Percentiles rank a stretch among this genome's conserved stretches.
Evolutionary conservation across 2,888 invertebrate genomes (phyloP).

Genomic region (Drosophila kuntzei): DNA sequence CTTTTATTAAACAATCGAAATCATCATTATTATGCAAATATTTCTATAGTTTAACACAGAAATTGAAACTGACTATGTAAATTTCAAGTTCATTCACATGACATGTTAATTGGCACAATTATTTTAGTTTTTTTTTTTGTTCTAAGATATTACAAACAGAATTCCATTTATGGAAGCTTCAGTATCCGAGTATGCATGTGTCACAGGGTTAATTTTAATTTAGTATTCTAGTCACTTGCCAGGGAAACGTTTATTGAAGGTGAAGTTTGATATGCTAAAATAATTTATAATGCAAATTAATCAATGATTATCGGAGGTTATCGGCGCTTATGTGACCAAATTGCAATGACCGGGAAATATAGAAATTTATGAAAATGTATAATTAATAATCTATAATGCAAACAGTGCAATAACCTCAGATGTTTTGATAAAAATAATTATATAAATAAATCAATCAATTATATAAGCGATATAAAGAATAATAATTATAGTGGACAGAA

Average conservation of each 20-base stretch:
- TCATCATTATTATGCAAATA: constrained; percentile 44
- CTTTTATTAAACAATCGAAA: background rate
- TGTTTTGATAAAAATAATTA: no score
- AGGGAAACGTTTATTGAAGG: constrained; percentile 50
- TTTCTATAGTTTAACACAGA: constrained; percentile 14
- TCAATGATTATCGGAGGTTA: constrained; percentile 15
- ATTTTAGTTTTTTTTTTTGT: constrained; percentile 31
- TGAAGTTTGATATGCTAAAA: constrained; percentile 21
- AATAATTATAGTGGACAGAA: no score
- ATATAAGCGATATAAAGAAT: no score
- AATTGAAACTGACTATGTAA: constrained; percentile 45
- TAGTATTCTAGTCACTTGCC: constrained; percentile 46
- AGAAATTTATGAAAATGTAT: background rate
- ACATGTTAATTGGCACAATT: constrained; percentile 56
- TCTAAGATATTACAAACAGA: constrained; percentile 21
- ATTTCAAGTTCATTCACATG: constrained; percentile 63
- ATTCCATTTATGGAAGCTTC: constrained; percentile 25
- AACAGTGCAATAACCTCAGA: constrained; percentile 9
- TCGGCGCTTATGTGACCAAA: background rate
- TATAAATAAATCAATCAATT: no score
- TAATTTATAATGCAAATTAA: constrained; percentile 23
- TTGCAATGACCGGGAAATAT: constrained; percentile 11
- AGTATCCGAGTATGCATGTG: constrained; percentile 2
- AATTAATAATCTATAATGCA: background rate
- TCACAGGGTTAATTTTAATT: constrained; percentile 44